phyloP scores from a whole-genome alignment of 1,140 invertebrate genomes.

The Ylistrum balloti region DNA sequence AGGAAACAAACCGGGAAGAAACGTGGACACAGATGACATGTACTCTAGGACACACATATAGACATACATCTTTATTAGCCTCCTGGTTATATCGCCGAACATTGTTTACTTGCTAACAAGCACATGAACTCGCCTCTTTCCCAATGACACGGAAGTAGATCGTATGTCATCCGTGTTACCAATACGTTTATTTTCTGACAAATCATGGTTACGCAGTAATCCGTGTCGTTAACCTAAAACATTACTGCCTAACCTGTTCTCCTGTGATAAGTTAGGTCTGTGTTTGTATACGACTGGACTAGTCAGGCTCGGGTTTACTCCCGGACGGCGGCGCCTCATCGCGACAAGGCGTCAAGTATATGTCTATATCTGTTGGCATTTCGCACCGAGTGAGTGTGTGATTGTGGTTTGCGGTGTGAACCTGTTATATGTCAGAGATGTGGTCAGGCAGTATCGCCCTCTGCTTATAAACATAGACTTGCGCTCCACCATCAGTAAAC shows the following conservation, averaged over 20 bases:
- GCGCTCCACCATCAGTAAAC: no score
- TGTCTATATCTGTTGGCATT: conserved; percentile 23
- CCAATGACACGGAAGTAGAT: conserved; percentile 24
- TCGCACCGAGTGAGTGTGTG: conserved; percentile 31
- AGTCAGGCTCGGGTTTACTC: conserved; percentile 7
- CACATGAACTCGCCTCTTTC: neutral
- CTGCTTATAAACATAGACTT: neutral
- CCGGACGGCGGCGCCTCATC: neutral
- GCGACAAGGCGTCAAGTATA: conserved; percentile 23
- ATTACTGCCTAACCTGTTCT: neutral
- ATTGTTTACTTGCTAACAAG: neutral
- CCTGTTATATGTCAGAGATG: neutral
- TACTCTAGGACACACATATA: neutral
- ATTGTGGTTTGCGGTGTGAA: conserved; percentile 25
- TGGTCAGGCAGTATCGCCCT: conserved; percentile 29
- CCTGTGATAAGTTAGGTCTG: neutral
- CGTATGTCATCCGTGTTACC: conserved; percentile 24
- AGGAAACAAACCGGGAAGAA: neutral
- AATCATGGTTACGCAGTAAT: conserved; percentile 34
- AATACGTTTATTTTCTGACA: conserved; percentile 33
- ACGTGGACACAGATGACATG: neutral
- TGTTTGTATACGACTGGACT: neutral
- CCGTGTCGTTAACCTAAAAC: neutral
- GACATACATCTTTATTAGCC: conserved; percentile 26
- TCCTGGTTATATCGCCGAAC: neutral